Percentiles rank a stretch among this genome's conserved stretches.
Conservation (phyloP, 2,888 invertebrate genomes). For the Apodemia zela region DNA sequence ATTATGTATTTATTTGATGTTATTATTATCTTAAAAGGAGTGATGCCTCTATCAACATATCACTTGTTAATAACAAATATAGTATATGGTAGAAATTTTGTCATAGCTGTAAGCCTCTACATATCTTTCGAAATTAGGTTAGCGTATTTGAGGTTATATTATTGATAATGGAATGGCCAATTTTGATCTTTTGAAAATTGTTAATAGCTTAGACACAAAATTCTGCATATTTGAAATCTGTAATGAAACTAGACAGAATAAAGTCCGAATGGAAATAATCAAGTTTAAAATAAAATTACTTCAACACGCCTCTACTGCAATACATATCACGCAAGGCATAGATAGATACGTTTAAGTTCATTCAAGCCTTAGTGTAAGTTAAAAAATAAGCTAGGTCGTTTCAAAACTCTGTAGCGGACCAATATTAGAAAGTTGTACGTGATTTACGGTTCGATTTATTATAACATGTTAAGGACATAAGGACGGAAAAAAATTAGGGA, state of each 20-base stretch:
- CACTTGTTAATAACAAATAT: constrained; percentile 79
- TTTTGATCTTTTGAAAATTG: constrained; percentile 11
- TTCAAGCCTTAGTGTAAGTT: constrained; percentile 66
- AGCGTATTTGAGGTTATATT: constrained; percentile 20
- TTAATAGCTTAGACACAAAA: constrained; percentile 11
- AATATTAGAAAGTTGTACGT: constrained; percentile 80
- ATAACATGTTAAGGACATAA: constrained; percentile 25
- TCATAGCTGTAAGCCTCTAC: constrained; percentile 66
- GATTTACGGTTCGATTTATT: constrained; percentile 55
- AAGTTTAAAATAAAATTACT: constrained; percentile 48
- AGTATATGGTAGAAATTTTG: constrained; percentile 69
- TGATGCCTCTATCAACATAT: constrained; percentile 76
- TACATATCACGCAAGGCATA: constrained; percentile 79
- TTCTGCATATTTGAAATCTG: constrained; percentile 12
- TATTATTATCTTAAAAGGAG: constrained; percentile 66
- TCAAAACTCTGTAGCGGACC: constrained; percentile 78
- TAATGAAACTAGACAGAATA: not conserved
- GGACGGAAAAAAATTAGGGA: not conserved
- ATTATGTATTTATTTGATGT: constrained; percentile 41
- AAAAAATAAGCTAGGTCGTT: constrained; percentile 69
- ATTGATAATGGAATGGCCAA: constrained; percentile 13
- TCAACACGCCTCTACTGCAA: constrained; percentile 74
- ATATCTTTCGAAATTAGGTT: constrained; percentile 60
- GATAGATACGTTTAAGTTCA: constrained; percentile 71
- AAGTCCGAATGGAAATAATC: constrained; percentile 7